phyloP scores from a whole-genome alignment of 2,797 vertebrate species.

The Ciconia nigra region DNA sequence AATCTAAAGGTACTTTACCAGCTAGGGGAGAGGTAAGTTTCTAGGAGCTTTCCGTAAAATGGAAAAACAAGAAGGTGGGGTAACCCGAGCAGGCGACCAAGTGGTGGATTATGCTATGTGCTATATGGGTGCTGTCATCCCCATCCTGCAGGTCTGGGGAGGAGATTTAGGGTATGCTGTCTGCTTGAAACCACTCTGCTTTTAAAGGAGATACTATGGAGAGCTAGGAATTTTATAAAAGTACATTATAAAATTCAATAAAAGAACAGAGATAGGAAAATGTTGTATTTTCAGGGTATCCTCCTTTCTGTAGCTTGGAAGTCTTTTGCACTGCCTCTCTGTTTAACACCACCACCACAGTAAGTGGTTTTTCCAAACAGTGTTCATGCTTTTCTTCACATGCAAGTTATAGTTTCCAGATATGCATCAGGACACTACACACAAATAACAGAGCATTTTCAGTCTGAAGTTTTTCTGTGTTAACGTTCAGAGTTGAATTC shows the following conservation, averaged over 20 bases:
- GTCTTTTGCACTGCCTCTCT: not conserved
- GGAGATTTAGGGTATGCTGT: fast-evolving
- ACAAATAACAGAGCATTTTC: not conserved
- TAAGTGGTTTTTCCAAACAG: not conserved
- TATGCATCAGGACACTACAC: not conserved
- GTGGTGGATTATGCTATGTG: not conserved
- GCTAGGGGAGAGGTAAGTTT: not conserved
- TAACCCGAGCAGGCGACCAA: fast-evolving
- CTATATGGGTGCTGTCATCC: not conserved
- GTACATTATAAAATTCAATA: not conserved
- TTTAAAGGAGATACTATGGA: not conserved
- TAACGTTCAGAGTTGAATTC: not conserved
- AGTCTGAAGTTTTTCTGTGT: not conserved
- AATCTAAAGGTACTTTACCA: not conserved
- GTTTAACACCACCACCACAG: not conserved
- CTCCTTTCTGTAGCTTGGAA: not conserved
- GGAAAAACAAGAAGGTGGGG: not conserved
- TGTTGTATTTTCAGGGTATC: not conserved
- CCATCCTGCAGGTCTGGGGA: not conserved
- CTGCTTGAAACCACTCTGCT: not conserved
- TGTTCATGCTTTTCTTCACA: not conserved
- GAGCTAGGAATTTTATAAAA: not conserved
- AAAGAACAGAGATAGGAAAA: not conserved
- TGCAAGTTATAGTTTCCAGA: not conserved
- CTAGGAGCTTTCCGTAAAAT: not conserved